Evolutionary conservation across 2,797 vertebrate species (phyloP).

Genomic region (Mormyrops attenuatus): DNA sequence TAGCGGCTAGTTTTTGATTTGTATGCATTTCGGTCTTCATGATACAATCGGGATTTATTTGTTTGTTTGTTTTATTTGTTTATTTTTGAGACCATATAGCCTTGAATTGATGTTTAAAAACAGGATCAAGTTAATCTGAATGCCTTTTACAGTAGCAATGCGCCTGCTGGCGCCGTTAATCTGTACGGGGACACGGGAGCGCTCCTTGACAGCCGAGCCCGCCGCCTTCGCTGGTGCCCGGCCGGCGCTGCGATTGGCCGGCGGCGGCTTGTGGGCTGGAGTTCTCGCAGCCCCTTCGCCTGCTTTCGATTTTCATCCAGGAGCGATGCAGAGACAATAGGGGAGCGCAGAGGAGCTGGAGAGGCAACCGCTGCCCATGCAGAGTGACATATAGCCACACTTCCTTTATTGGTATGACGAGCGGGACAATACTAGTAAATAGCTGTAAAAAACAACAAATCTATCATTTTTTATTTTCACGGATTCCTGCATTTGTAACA

Average conservation of each 20-base stretch:
- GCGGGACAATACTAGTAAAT: not conserved
- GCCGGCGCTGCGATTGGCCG: conserved; percentile 52
- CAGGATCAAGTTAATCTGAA: not conserved
- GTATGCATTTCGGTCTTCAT: not conserved
- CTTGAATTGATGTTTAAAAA: not conserved
- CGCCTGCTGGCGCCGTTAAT: conserved; percentile 40
- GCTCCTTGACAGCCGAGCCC: conserved; percentile 27
- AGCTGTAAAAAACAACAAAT: conserved; percentile 2
- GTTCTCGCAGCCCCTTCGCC: conserved; percentile 17
- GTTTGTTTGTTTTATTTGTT: not conserved
- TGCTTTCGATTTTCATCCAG: conserved; percentile 37
- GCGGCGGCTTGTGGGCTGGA: conserved; percentile 26
- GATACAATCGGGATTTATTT: not conserved
- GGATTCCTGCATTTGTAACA: not conserved
- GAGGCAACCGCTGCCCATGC: conserved; percentile 13
- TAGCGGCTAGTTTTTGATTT: not conserved
- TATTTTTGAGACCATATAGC: not conserved
- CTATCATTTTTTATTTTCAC: not conserved
- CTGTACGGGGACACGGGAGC: conserved; percentile 58
- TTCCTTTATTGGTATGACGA: conserved; percentile 24
- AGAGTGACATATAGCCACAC: conserved; percentile 30
- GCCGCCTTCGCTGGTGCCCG: conserved; percentile 37
- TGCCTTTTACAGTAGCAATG: not conserved
- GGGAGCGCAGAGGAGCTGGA: conserved; percentile 19
- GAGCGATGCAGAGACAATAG: conserved; percentile 63